A percentile compares a stretch with the other conserved stretches of the same genome.
Conservation (phyloP, 2,888 invertebrate genomes). For the Hirtodrosophila alboralis region DNA sequence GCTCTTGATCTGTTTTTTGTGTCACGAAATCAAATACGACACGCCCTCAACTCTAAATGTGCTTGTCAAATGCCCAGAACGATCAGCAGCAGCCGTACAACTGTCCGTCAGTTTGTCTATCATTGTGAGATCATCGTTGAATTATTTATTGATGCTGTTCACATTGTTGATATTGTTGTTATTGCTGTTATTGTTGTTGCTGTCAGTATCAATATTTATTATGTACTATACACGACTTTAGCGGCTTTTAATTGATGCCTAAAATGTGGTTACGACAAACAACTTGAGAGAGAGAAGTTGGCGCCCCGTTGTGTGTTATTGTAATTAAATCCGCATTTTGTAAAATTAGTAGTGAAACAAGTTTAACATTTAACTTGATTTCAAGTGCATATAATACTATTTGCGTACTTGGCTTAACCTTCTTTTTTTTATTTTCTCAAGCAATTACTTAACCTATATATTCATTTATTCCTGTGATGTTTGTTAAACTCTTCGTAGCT, state of each 20-base stretch:
- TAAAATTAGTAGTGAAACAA: slow-evolving; percentile 60
- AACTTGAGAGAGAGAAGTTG: slow-evolving; percentile 36
- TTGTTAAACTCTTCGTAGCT: slow-evolving; percentile 9
- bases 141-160: slow-evolving; percentile 63
- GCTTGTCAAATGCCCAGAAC: slow-evolving; percentile 43
- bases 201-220: slow-evolving; percentile 59
- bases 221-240: slow-evolving; percentile 30
- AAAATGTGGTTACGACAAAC: slow-evolving; percentile 65
- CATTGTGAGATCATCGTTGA: slow-evolving; percentile 72
- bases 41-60: slow-evolving; percentile 33
- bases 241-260: slow-evolving; percentile 72
- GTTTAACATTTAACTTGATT: slow-evolving; percentile 35
- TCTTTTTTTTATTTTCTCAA: slow-evolving; percentile 1
- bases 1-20: too few relatives aligned
- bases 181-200: slow-evolving; percentile 18
- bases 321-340: slow-evolving; percentile 60
- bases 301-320: slow-evolving; percentile 46
- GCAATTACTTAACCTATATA: slow-evolving; percentile 37
- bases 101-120: slow-evolving; percentile 27
- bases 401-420: slow-evolving; percentile 8
- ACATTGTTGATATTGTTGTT: slow-evolving; percentile 16
- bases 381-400: slow-evolving; percentile 40
- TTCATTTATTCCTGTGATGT: background rate
- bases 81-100: slow-evolving; percentile 68
- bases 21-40: too few relatives aligned